A percentile compares a stretch with the other conserved stretches of the same genome.
Conservation (phyloP, 2,797 vertebrate genomes). For the Lerista edwardsae region DNA sequence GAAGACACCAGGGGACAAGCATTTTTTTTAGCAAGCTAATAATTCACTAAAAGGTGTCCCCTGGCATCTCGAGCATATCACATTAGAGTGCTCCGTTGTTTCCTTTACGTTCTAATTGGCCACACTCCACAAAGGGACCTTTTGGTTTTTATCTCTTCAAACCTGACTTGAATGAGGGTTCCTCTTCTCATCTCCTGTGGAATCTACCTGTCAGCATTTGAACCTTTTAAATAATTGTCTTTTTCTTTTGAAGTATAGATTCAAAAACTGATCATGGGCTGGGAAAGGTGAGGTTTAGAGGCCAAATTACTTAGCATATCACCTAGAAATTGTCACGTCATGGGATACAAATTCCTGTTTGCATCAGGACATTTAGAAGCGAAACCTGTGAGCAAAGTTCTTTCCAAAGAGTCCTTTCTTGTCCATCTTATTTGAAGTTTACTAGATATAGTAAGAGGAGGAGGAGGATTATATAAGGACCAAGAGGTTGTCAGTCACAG, state of each 20-base stretch:
- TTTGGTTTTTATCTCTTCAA: not conserved
- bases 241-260: not conserved
- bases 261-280: too few species aligned
- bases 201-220: constrained; percentile 26
- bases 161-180: constrained; percentile 22
- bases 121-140: not conserved
- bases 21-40: constrained; percentile 4
- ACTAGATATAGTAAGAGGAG: not conserved
- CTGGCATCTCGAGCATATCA: not conserved
- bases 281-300: not conserved
- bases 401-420: constrained; percentile 15
- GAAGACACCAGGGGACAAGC: constrained; percentile 2
- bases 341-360: constrained; percentile 22
- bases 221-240: constrained; percentile 28
- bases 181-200: not conserved
- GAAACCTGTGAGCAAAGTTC: not conserved
- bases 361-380: constrained; percentile 19
- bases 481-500: not conserved
- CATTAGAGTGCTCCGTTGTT: constrained; percentile 9
- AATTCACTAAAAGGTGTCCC: constrained; percentile 37
- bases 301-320: not conserved
- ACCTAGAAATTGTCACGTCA: not conserved
- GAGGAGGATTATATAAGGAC: constrained; percentile 15
- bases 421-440: not conserved
- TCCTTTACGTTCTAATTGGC: constrained; percentile 46